Evolutionary conservation across 2,113 vertebrate species (phyloP).

Genomic region (Ariopsis seemanni): DNA sequence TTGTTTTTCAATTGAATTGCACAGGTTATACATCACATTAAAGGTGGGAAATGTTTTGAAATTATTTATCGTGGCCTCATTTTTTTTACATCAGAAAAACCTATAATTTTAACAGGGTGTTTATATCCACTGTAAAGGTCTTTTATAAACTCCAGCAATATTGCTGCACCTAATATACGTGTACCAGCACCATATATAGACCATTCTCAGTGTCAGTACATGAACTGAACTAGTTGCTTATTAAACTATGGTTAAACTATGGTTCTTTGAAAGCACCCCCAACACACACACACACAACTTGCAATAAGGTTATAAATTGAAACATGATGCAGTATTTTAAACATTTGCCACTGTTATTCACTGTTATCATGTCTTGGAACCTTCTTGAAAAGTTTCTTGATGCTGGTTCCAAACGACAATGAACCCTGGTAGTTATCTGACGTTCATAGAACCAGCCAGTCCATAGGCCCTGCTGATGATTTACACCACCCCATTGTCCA

Average conservation of each 20-base stretch:
- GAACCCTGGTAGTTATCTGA: background rate
- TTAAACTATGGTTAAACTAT: background rate
- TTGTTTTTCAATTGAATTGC: too few species aligned
- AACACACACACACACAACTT: background rate
- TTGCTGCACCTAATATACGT: background rate
- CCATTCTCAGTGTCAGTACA: background rate
- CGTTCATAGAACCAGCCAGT: background rate
- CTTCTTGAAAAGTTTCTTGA: background rate
- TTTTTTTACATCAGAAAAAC: too few species aligned
- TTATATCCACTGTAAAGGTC: background rate
- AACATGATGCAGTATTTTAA: background rate
- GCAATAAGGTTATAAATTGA: background rate
- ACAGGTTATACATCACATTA: too few species aligned
- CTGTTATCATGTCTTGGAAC: background rate
- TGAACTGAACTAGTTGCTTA: background rate
- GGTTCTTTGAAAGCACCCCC: background rate
- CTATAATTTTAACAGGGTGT: too few species aligned
- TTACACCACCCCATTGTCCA: background rate
- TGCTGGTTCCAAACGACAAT: background rate
- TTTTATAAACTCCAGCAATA: background rate
- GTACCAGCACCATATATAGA: background rate
- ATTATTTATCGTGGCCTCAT: too few species aligned
- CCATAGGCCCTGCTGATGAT: background rate
- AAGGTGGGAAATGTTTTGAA: too few species aligned
- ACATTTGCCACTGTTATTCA: background rate